These are phyloP conservation scores for Epirrhoe tristata DNA, from an alignment of 2,888 invertebrate genomes.

Conservation along the genomic window DNA sequence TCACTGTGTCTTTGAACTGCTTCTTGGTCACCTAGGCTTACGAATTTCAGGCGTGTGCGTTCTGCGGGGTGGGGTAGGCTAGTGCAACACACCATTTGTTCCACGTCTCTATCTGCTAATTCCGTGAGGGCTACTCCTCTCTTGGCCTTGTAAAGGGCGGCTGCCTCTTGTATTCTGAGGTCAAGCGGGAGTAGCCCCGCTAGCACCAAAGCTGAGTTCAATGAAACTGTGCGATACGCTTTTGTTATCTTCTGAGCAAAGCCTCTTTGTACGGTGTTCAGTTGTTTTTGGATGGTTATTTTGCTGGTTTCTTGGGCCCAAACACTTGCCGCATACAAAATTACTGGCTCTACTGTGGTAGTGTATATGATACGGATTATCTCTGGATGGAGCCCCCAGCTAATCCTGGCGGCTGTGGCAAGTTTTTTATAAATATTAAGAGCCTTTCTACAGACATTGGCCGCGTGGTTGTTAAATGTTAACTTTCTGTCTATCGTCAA, in stretches of 20 bases:
- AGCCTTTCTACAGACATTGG: constrained; percentile 16
- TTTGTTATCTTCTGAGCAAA: constrained; percentile 2
- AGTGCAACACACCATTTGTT: background rate
- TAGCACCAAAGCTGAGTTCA: constrained; percentile 21
- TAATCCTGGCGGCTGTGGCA: background rate
- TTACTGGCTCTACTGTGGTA: constrained; percentile 8
- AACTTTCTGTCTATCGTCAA: constrained; percentile 21
- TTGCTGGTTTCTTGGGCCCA: constrained; percentile 7
- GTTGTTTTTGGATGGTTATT: constrained; percentile 1
- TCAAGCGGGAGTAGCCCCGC: constrained; percentile 28
- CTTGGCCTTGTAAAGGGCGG: background rate
- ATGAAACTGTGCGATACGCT: constrained; percentile 10
- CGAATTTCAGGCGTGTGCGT: constrained; percentile 9
- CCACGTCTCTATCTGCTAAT: constrained; percentile 9
- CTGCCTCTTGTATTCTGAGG: constrained; percentile 18
- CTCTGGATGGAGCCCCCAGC: constrained; percentile 8
- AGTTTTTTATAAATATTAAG: constrained; percentile 2
- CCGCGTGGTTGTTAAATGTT: constrained; percentile 18
- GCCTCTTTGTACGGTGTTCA: constrained; percentile 5
- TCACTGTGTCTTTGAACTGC: background rate
- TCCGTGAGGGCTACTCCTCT: background rate
- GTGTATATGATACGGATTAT: constrained; percentile 1
- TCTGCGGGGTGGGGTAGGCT: constrained; percentile 18
- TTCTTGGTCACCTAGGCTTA: constrained; percentile 13
- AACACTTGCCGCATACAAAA: constrained; percentile 9